These are phyloP conservation scores for Botrylloides violaceus DNA, from an alignment of 23 tunicate genomes.

Conservation along the genomic window DNA sequence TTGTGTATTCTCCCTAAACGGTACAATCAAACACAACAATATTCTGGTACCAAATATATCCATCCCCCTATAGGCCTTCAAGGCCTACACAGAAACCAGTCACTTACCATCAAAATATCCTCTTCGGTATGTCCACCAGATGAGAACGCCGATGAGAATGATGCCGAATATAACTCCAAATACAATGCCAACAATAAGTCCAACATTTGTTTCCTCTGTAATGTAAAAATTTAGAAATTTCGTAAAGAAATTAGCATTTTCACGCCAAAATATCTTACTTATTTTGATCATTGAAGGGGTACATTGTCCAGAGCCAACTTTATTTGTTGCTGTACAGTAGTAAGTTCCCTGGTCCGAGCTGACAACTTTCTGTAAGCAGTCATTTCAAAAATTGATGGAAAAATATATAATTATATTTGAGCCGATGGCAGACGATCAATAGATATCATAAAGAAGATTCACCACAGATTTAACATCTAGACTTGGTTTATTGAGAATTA, in stretches of 20 bases:
- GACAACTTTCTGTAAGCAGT: conserved; percentile 26
- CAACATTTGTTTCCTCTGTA: conserved; percentile 55
- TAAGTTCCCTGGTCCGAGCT: conserved; percentile 36
- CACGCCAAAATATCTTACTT: conserved; percentile 25
- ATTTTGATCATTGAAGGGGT: conserved; percentile 18
- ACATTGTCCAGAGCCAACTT: conserved; percentile 21
- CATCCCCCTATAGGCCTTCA: no score
- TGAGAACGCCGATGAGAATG: conserved; percentile 58
- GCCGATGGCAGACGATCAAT: no score
- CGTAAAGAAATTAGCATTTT: background rate
- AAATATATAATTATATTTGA: no score
- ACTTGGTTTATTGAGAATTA: no score
- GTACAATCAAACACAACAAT: no score
- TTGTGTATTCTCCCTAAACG: no score
- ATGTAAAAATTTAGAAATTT: background rate
- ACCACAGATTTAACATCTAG: no score
- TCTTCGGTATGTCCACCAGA: conserved; percentile 77
- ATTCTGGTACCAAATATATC: background rate
- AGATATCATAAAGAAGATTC: no score
- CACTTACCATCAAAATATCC: conserved; percentile 77
- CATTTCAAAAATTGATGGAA: no score
- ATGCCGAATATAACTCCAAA: conserved; percentile 66
- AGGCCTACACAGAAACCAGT: no score
- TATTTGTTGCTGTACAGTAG: conserved; percentile 30
- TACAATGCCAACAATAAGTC: conserved; percentile 73